phyloP scores from a whole-genome alignment of 2,113 vertebrate species.

The Stegostoma tigrinum region DNA sequence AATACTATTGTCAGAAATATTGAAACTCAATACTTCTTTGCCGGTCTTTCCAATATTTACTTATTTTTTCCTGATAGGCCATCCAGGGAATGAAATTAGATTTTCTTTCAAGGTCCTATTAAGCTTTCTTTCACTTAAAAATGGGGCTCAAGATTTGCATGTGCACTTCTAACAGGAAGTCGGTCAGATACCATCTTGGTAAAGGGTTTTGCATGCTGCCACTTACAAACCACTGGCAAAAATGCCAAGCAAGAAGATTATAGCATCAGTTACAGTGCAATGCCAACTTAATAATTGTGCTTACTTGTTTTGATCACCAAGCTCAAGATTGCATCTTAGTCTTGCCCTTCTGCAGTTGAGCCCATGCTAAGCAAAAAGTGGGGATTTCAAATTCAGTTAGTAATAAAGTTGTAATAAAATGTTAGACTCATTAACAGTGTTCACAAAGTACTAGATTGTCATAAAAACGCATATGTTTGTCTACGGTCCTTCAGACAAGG shows the following conservation, averaged over 20 bases:
- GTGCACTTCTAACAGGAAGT: too few relatives aligned
- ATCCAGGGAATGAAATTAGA: not conserved
- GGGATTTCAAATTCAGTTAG: too few relatives aligned
- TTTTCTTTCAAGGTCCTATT: not conserved
- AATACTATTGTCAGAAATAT: too few relatives aligned
- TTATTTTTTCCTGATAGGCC: not conserved
- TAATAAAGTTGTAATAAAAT: too few relatives aligned
- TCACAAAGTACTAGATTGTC: too few relatives aligned
- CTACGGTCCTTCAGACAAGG: too few relatives aligned
- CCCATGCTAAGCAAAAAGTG: not conserved
- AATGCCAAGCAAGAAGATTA: not conserved
- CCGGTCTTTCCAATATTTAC: not conserved
- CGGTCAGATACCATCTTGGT: not conserved
- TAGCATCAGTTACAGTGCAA: not conserved
- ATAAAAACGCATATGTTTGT: too few relatives aligned
- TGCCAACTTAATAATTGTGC: not conserved
- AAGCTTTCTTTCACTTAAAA: not conserved
- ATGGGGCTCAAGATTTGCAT: not conserved
- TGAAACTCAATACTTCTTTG: too few relatives aligned
- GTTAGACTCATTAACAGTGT: too few relatives aligned
- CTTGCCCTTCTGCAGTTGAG: not conserved
- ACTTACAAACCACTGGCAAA: not conserved
- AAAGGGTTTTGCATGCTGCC: not conserved
- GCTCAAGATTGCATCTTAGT: not conserved
- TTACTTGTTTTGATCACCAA: not conserved